Conservation (phyloP, 2,113 vertebrate genomes). For the Merops nubicus region DNA sequence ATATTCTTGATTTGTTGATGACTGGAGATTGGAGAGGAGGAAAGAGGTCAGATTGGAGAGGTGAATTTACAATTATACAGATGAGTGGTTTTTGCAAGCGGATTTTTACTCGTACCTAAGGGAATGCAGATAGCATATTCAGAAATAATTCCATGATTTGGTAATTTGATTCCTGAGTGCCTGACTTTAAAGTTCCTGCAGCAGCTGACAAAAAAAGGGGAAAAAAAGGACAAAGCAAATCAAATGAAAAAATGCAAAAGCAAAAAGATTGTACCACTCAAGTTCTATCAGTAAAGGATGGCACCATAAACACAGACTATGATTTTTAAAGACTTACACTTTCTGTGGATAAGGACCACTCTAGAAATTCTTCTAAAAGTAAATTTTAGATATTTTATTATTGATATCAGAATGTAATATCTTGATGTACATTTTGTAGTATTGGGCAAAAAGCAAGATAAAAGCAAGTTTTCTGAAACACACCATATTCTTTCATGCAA, state of each 20-base stretch:
- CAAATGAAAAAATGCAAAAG: background rate
- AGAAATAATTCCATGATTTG: background rate
- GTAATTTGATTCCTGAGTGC: background rate
- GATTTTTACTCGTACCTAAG: background rate
- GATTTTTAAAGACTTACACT: background rate
- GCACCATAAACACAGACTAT: background rate
- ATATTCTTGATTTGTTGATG: background rate
- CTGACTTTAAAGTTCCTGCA: background rate
- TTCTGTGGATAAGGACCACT: background rate
- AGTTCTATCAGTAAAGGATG: background rate
- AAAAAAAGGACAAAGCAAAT: background rate
- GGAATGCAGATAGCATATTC: background rate
- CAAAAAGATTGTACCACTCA: accelerated
- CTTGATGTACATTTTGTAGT: background rate
- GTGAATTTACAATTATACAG: background rate
- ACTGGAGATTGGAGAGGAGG: background rate
- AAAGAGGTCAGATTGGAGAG: background rate
- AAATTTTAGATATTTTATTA: background rate
- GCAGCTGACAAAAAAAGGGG: background rate
- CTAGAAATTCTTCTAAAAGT: background rate
- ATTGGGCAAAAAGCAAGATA: background rate
- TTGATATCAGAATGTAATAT: background rate
- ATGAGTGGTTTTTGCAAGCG: background rate
- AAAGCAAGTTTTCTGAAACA: background rate
- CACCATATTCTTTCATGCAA: background rate